These are phyloP conservation scores for Drosophila carrolli DNA, from an alignment of 1,140 invertebrate species.

Conservation along the genomic window DNA sequence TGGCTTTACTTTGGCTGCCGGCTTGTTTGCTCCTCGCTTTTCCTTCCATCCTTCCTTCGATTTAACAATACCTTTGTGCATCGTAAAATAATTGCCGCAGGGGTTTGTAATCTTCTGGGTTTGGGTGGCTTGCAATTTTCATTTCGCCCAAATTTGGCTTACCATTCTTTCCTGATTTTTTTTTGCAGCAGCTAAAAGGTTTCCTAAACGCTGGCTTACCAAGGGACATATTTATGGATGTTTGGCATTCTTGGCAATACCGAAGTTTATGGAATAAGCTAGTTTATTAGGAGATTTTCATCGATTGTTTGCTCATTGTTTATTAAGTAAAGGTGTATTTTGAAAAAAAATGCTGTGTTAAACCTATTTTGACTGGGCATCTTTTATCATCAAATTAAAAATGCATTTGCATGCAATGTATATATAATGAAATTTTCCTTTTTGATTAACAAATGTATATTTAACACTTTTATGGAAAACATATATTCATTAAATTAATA, in stretches of 20 bases:
- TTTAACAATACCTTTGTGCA: conserved; percentile 84
- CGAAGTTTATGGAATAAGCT: conserved; percentile 1
- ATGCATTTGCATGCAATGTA: no score
- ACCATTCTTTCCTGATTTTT: conserved; percentile 18
- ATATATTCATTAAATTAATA: background rate
- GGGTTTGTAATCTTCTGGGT: conserved; percentile 78
- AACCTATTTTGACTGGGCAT: no score
- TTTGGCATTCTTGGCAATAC: conserved; percentile 32
- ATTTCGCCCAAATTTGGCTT: conserved; percentile 38
- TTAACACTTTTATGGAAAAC: no score
- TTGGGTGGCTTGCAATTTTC: conserved; percentile 76
- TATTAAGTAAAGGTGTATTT: conserved; percentile 1
- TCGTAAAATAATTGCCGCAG: conserved; percentile 83
- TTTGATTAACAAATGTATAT: no score
- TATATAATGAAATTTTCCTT: no score
- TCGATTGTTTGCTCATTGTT: conserved; percentile 18
- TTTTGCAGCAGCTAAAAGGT: conserved; percentile 24
- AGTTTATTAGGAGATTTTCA: conserved; percentile 34
- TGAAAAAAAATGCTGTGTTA: background rate
- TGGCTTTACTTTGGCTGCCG: conserved; percentile 77
- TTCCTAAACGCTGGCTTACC: conserved; percentile 26
- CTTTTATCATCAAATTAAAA: no score
- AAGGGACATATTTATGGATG: conserved; percentile 44
- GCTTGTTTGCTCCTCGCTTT: conserved; percentile 59
- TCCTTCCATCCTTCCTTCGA: conserved; percentile 27